Evolutionary conservation across 2,797 vertebrate genomes (phyloP).

Genomic region (Sandelia bainsii): DNA sequence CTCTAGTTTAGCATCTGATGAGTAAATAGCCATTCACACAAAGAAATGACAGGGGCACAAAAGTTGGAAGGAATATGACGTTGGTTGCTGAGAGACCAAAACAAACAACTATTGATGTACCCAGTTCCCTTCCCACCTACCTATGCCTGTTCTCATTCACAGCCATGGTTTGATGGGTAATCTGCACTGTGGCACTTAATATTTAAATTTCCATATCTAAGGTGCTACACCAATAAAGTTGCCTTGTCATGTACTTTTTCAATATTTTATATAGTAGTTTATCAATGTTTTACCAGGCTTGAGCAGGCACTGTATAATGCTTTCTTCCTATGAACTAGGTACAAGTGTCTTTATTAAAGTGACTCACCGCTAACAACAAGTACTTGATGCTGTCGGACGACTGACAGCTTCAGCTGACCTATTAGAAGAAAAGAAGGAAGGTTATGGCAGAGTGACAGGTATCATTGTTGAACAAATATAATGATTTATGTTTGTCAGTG

Average conservation of each 20-base stretch:
- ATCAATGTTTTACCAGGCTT: constrained; percentile 1
- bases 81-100: constrained; percentile 60
- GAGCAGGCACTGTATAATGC: not conserved
- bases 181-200: constrained; percentile 2
- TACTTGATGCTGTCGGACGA: constrained; percentile 63
- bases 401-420: constrained; percentile 83
- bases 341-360: constrained; percentile 1
- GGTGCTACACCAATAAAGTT: not conserved
- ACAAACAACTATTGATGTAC: constrained; percentile 51
- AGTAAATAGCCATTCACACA: constrained; percentile 28
- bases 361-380: constrained; percentile 81
- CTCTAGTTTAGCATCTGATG: constrained; percentile 12
- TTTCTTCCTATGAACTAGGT: constrained; percentile 3
- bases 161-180: constrained; percentile 14
- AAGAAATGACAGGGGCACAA: constrained; percentile 39
- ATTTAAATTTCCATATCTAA: constrained; percentile 6
- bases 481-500: not conserved
- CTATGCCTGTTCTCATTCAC: constrained; percentile 15
- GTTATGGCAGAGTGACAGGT: constrained; percentile 2
- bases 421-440: constrained; percentile 26
- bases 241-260: not conserved
- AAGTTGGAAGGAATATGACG: constrained; percentile 15
- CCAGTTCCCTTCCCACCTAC: not conserved
- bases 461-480: not conserved
- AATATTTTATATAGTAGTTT: constrained; percentile 3